Percentiles rank a stretch among this genome's conserved stretches.
Conservation (phyloP, 2,888 invertebrate species). For the Colletes collaris region DNA sequence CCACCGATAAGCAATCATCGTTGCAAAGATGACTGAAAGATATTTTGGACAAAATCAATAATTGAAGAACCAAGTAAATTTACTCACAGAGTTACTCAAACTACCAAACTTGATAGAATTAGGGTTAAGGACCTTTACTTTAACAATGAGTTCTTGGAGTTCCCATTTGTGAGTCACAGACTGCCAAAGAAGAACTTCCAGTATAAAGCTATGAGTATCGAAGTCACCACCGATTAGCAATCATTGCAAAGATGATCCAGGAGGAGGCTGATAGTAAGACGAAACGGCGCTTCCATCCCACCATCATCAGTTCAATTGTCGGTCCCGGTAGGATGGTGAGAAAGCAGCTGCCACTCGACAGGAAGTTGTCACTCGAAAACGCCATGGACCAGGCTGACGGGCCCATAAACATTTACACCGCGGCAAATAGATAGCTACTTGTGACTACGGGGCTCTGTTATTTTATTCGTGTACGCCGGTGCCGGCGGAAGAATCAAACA, state of each 20-base stretch:
- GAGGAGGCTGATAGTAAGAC: background rate
- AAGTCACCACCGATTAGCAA: no score
- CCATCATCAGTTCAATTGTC: slow-evolving; percentile 63
- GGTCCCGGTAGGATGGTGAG: slow-evolving; percentile 54
- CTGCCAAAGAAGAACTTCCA: no score
- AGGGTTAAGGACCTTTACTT: no score
- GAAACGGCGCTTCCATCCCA: slow-evolving; percentile 42
- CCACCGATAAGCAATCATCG: no score
- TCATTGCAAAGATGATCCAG: background rate
- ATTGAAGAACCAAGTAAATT: no score
- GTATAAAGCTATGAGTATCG: no score
- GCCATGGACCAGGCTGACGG: slow-evolving; percentile 56
- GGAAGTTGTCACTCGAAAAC: slow-evolving; percentile 70
- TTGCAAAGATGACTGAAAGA: background rate
- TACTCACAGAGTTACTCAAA: no score
- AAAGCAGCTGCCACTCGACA: slow-evolving; percentile 62
- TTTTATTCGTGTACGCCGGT: slow-evolving; percentile 45
- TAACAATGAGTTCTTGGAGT: no score
- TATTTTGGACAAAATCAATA: no score
- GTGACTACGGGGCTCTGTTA: slow-evolving; percentile 46
- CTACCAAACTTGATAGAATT: no score
- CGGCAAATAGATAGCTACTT: slow-evolving; percentile 61
- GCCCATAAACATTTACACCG: slow-evolving; percentile 63
- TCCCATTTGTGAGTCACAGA: no score
- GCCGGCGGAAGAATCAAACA: slow-evolving; percentile 43